Conservation (phyloP, 2,888 invertebrate species). For the Drosophila cyrtoloma region DNA sequence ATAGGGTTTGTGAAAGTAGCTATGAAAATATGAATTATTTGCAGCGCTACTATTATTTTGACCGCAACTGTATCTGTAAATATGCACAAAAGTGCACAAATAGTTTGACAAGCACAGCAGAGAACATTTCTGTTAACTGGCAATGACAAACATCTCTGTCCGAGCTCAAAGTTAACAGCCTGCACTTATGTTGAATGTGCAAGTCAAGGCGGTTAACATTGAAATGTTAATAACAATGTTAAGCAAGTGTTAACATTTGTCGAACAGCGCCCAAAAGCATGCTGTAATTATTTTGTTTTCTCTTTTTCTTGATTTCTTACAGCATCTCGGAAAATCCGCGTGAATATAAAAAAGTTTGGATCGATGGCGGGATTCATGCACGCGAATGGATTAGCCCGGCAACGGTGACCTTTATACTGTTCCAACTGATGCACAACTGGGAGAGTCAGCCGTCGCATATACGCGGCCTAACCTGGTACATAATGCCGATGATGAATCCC, state of each 20-base stretch:
- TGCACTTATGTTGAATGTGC: background rate
- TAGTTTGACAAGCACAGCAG: background rate
- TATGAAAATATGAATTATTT: background rate
- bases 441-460: slow-evolving; percentile 88
- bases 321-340: slow-evolving; percentile 90
- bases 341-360: slow-evolving; percentile 89
- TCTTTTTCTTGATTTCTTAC: slow-evolving; percentile 6
- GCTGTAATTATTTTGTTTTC: slow-evolving; percentile 5
- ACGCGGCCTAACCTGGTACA: slow-evolving; percentile 92
- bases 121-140: background rate
- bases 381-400: slow-evolving; percentile 96
- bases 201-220: background rate
- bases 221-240: background rate
- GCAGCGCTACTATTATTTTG: background rate
- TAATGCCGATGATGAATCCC: slow-evolving; percentile 91
- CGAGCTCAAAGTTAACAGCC: background rate
- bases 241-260: background rate
- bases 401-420: slow-evolving; percentile 91
- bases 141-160: background rate
- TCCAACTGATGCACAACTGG: slow-evolving; percentile 89
- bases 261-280: slow-evolving; percentile 12
- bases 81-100: background rate
- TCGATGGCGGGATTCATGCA: slow-evolving; percentile 93
- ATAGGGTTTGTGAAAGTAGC: background rate
- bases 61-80: background rate